Evolutionary conservation across 2,113 vertebrate species (phyloP), one percentile per base, ranked within the genome.

Genomic region (Mohoua ochrocephala): DNA sequence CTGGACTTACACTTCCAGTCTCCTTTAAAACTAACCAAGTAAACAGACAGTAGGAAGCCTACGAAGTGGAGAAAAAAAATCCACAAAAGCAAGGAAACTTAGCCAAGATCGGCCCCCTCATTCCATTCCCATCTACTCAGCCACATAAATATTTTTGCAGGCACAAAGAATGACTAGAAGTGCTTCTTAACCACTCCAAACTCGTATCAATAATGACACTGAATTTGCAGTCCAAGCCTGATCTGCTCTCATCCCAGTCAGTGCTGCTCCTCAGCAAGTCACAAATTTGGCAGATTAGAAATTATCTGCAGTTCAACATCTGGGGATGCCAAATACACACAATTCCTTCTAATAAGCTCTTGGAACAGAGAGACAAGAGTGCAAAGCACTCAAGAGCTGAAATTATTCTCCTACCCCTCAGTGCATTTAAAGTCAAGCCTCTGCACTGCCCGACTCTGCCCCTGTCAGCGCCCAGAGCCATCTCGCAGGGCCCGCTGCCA

Each of bases 71-170:
- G 53, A 3, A 35, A 50, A 42, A 79, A 71, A 59, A 44, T 16
- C 50, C 68, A 64, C 88, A 86, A 79, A 52, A 19, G 57, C 81
- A 61, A 70, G 30, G 52, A 79, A 83, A 19, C 61, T 30, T 11
- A 67, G 84, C 84, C 92, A 94, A 82, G 74, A 82, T 76, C 93
- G 70, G 60, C 77, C 87, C 77, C 41, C 84, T 94, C 92, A 89
- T 93, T 91, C 90, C 90, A 79, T 31, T 96, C 69, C 64, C 41
- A 44, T 79, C 77, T 84, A 78, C 78, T 91, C 90, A 91, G 65
- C 28, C 82, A 75, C 56, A 81, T 41, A 84, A 94, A 89, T 87
- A 90, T 73, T 95, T 94, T 47, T 44, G 61, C 92, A 91, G 69
- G 61, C 87, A 91, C 49, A 82, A 93, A 85, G 84, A 91, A 81